Base-by-base conservation (phyloP, 1,140 invertebrate genomes). In the Anastrepha obliqua region DNA sequence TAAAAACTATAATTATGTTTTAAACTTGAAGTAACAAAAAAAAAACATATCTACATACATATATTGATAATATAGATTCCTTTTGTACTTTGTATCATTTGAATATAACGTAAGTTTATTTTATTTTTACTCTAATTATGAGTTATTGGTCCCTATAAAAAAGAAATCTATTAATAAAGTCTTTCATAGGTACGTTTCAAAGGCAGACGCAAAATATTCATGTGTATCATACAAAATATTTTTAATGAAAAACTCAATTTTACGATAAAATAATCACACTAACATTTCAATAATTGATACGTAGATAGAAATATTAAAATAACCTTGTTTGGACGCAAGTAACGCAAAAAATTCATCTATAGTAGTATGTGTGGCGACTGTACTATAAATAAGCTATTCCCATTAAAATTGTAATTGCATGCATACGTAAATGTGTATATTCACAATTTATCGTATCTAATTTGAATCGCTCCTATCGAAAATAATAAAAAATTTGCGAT, bases 401-500 rank as follows among this genome's bases (percentile, higher is more conserved):
- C 20, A 81, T 81, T 81, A 81, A 81, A 81, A 81, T 55, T 81
- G 47, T 55, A 15, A 81, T 67, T 81, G 55, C 17, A 55, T 55
- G 2, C 11, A 8, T 11, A 6, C 6, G 2, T 20, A 65, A 1
- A 20, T n/a, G 17, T 85, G 58, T 62, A 7, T 51, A 55, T 86
- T 44, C 58, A 20, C 59, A 13, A 86, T 86, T 62, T 86, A 86
- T 86, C 58, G 85, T 86, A 86, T 86, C 58, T 60, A 55, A 60
- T 86, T 86, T 62, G 58, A 86, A 60, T 86, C 17, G 59, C 59
- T 90, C 88, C 90, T 92, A 91, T 90, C 90, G 90, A 89, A 91
- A 91, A 90, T 92, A 92, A 92, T 92, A 92, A 92, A 91, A 90
- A 89, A 90, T 89, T 90, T 86, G 90, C 88, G 91, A 92, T 92